A percentile compares a stretch with the other conserved stretches of the same genome.
Conservation (phyloP, 2,888 invertebrate genomes). For the Eristalinus aeneus region DNA sequence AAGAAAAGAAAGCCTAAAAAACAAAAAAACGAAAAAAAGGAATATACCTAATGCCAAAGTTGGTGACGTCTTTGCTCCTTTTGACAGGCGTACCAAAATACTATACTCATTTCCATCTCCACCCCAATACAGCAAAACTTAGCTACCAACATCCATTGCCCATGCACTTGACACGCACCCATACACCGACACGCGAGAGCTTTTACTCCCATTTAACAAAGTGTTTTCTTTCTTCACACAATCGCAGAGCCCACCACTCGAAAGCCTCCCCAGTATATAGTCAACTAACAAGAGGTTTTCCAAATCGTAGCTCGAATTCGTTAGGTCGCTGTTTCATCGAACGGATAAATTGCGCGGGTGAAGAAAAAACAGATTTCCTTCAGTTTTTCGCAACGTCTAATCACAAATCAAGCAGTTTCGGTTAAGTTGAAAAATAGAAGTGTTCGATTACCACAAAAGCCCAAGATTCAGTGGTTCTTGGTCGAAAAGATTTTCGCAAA, state of each 20-base stretch:
- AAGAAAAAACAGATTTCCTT: slow-evolving; percentile 35
- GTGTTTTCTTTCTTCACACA: slow-evolving; percentile 25
- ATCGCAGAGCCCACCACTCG: slow-evolving; percentile 17
- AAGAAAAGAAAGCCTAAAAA: no score
- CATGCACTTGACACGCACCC: slow-evolving; percentile 27
- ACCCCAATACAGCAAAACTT: slow-evolving; percentile 17
- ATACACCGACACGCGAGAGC: slow-evolving; percentile 27
- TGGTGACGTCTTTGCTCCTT: slow-evolving; percentile 61
- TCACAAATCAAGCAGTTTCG: not conserved
- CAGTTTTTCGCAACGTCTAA: not conserved
- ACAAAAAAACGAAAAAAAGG: not conserved
- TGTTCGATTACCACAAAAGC: not conserved
- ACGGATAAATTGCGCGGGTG: slow-evolving; percentile 68
- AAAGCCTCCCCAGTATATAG: slow-evolving; percentile 67
- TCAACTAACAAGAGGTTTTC: slow-evolving; percentile 53
- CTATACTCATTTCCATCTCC: slow-evolving; percentile 29
- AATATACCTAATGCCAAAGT: slow-evolving; percentile 22
- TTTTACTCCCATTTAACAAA: slow-evolving; percentile 18
- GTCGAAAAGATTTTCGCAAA: slow-evolving; percentile 19
- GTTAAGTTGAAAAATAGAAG: not conserved
- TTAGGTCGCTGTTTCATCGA: slow-evolving; percentile 62
- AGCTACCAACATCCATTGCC: not conserved
- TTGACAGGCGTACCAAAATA: slow-evolving; percentile 55
- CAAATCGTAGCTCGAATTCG: slow-evolving; percentile 52
- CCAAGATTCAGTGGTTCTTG: not conserved